Conservation (phyloP, 2,113 vertebrate genomes). For the Colinus virginianus region DNA sequence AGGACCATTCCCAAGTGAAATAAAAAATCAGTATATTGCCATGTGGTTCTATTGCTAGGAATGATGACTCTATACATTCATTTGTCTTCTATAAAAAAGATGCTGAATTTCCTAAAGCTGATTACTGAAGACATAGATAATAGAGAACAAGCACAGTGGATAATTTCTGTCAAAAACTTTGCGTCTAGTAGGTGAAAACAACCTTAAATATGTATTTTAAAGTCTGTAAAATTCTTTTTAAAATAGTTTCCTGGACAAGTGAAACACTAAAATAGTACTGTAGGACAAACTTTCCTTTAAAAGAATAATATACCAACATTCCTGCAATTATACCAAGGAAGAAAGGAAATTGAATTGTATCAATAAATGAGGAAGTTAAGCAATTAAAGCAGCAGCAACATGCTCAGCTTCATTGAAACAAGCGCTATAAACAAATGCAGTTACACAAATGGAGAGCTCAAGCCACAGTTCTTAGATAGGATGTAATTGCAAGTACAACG, state of each 20-base stretch:
- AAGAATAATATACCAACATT: neutral
- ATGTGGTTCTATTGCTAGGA: neutral
- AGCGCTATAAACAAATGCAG: neutral
- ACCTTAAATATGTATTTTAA: neutral
- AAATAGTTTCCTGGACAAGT: neutral
- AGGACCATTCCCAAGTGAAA: neutral
- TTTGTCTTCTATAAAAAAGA: neutral
- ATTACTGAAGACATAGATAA: neutral
- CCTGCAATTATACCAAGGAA: neutral
- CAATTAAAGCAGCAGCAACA: neutral
- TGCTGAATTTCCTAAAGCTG: neutral
- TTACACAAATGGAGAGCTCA: neutral
- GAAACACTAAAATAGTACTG: neutral
- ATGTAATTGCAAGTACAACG: neutral
- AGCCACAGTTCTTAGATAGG: neutral
- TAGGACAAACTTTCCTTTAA: neutral
- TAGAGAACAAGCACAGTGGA: neutral
- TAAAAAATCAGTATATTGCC: neutral
- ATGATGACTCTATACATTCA: neutral
- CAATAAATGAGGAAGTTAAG: conserved; percentile 1
- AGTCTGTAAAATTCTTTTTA: neutral
- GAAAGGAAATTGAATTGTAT: neutral
- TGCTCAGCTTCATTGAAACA: neutral
- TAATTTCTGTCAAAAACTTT: neutral
- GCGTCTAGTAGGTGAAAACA: neutral